These are phyloP conservation scores for Pollenia griseotomentosa DNA, from an alignment of 2,888 invertebrate genomes.

Conservation along the genomic window DNA sequence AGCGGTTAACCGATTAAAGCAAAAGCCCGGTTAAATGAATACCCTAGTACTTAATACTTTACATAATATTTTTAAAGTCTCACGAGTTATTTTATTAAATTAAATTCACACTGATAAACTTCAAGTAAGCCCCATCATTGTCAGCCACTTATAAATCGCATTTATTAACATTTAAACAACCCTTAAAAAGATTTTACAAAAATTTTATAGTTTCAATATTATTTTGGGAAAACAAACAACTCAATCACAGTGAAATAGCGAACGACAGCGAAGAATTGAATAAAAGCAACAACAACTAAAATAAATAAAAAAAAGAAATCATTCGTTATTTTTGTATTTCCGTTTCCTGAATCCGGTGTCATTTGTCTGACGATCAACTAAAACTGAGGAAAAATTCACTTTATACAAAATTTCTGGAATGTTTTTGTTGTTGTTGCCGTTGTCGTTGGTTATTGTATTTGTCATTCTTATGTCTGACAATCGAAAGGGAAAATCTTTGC, in stretches of 20 bases:
- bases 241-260: slow-evolving; percentile 60
- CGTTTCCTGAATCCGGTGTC: slow-evolving; percentile 73
- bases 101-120: neutral
- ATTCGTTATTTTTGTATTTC: slow-evolving; percentile 71
- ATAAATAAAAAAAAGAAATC: slow-evolving; percentile 64
- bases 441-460: slow-evolving; percentile 27
- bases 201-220: slow-evolving; percentile 12
- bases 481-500: slow-evolving; percentile 61
- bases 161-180: slow-evolving; percentile 37
- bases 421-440: slow-evolving; percentile 13
- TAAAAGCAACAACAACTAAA: slow-evolving; percentile 22
- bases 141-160: slow-evolving; percentile 19
- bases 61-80: no score
- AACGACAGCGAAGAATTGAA: slow-evolving; percentile 44
- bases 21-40: no score
- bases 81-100: neutral
- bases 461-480: slow-evolving; percentile 33
- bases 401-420: neutral
- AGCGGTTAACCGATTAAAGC: no score
- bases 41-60: no score
- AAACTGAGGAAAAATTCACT: slow-evolving; percentile 43
- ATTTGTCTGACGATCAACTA: slow-evolving; percentile 71
- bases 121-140: neutral
- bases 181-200: slow-evolving; percentile 15
- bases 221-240: slow-evolving; percentile 24